Evolutionary conservation across 2,797 vertebrate species (phyloP), one percentile per base, ranked within the genome.

Genomic region (Calcarius lapponicus): DNA sequence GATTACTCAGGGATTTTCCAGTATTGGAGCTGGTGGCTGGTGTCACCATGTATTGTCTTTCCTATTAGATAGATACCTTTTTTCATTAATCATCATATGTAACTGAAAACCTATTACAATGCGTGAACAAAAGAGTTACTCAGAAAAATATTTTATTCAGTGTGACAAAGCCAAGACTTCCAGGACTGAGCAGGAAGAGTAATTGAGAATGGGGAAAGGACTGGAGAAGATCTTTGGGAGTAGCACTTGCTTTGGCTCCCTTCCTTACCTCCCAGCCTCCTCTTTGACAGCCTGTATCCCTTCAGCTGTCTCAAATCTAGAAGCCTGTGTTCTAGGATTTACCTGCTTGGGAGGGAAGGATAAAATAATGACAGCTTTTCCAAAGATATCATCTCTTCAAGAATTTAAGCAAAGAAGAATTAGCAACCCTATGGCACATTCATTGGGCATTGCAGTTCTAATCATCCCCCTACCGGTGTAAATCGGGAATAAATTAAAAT

Each of bases 1-100:
- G 42, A 76, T 90, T 93, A 64, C 28, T 93, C n/a, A 45, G 62
- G 94, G 91, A 66, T 32, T 97, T 97, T 88, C 94, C 95, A 67
- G 45, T 67, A 20, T 96, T 96, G 92, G 92, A 76, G 31, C 19
- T 74, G 51, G 32, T 88, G 56, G 31, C 19, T 74, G 51, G 32
- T 88, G 56, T 92, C 54, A 40, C 17, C 29, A 32, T 16, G 6
- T 24, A 58, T n/a, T 92, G 43, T 66, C 78, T 88, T 58, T 70
- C 13, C 3, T 45, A 53, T 61, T 80, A 71, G 60, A 85, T 74
- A 88, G 71, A 71, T 25, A 38, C 29, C 9, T 34, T 66, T 82
- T n/a, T 57, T 67, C 73, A 82, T 94, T 86, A 93, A 90, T 79
- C 86, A 76, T 62, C 16, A 0, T 26, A 51, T 69, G n/a, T 58